Evolutionary conservation across 2,113 vertebrate species (phyloP), one percentile per base, ranked within the genome.

Genomic region (Hyaena hyaena): DNA sequence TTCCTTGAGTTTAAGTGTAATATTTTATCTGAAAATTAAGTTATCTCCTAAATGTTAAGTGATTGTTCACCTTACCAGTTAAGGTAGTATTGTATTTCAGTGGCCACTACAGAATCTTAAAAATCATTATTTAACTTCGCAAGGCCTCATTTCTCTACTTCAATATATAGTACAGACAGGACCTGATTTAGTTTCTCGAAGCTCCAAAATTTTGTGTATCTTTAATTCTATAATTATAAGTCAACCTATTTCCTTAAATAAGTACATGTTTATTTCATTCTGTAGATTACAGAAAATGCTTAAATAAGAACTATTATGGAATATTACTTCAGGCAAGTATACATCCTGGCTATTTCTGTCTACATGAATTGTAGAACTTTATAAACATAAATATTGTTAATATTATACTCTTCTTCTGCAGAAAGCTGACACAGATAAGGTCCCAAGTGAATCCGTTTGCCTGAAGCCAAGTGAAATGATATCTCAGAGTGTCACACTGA

Each of bases 391-490:
- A 0, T 97, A 98, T 98, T 96, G 95, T 96, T 92, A 95, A 63
- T 93, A 98, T 97, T 95, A 71, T 68, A 94, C 81, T 95, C 80
- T 92, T 65, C 53, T 45, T 97, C 92, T 1, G 2, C 86, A 98
- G 71, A 98, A 97, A 68, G 58, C 89, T 97, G 83, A 97, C 5
- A 11, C 24, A 96, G 92, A 97, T 80, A 23, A 74, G 92, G 92
- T 97, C 96, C 97, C 97, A 97, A 96, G 1, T 66, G 94, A 97
- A 98, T 98, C 90, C 95, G 94, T 97, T 96, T 95, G 91, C 89
- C 93, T 69, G 3, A 0, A 2, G 98, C 98, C 98, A 99, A 98
- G 90, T 93, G 96, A 97, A 98, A 98, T 93, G 98, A 35, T 0
- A 7, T 90, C 97, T 98, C 97, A 97, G 96, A 98, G 87, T 91